phyloP scores from a whole-genome alignment of 2,113 vertebrate genomes.

The Cavia aperea region DNA sequence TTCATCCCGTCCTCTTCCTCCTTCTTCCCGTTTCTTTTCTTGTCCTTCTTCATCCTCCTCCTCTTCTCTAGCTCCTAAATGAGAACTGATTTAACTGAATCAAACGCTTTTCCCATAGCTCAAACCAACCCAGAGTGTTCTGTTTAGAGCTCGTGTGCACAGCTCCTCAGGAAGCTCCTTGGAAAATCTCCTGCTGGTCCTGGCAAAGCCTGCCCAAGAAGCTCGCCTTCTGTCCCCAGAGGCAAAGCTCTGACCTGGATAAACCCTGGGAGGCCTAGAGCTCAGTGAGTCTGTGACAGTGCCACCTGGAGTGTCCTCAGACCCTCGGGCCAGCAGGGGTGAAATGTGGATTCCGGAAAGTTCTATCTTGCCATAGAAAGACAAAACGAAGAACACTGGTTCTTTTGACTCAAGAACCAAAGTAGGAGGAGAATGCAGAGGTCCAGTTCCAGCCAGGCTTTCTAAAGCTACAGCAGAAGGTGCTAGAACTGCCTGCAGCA shows the following conservation, averaged over 20 bases:
- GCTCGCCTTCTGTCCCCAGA: background rate
- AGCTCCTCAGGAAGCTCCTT: background rate
- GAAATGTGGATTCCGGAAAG: background rate
- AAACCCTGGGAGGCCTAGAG: background rate
- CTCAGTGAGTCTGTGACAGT: background rate
- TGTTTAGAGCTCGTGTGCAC: background rate
- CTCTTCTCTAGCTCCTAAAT: background rate
- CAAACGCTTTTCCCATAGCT: background rate
- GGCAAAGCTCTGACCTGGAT: background rate
- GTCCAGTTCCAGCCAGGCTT: background rate
- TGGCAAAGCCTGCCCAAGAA: background rate
- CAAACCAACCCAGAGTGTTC: background rate
- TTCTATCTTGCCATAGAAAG: background rate
- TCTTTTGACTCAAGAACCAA: background rate
- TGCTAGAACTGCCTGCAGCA: background rate
- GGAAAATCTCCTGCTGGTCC: background rate
- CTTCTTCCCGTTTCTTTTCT: background rate
- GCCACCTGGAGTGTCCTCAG: background rate
- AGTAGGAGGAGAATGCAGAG: background rate
- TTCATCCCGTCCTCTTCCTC: background rate
- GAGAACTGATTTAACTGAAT: constrained; percentile 12
- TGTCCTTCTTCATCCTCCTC: background rate
- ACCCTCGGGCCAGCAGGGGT: background rate
- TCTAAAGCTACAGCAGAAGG: background rate
- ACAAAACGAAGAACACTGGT: background rate